phyloP scores from a whole-genome alignment of 2,888 invertebrate genomes.

The Sceliomorpha sp. region DNA sequence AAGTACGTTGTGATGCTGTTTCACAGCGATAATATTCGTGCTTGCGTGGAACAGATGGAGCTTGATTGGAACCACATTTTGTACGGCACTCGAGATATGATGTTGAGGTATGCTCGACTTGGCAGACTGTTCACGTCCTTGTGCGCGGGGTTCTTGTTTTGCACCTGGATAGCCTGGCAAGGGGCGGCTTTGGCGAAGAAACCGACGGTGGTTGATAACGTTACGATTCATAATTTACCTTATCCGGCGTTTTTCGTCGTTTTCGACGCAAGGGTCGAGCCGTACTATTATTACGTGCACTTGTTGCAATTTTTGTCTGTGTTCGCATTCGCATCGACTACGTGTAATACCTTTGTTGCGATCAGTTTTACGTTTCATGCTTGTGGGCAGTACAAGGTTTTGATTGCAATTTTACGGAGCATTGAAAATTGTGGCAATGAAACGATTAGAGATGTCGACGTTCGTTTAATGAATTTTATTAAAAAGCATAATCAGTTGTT shows the following conservation, averaged over 20 bases:
- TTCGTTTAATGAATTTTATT: too few species aligned
- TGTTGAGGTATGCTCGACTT: constrained; percentile 14
- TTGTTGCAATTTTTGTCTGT: constrained; percentile 7
- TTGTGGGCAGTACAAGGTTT: constrained; percentile 19
- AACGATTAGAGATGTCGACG: too few species aligned
- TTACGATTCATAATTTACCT: constrained; percentile 19
- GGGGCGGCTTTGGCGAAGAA: constrained; percentile 1
- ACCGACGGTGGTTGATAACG: too few species aligned
- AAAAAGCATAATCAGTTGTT: too few species aligned
- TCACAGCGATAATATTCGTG: too few species aligned
- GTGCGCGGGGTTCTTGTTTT: not conserved
- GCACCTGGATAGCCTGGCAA: constrained; percentile 13
- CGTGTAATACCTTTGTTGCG: constrained; percentile 12
- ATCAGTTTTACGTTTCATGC: constrained; percentile 10
- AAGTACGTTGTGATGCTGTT: too few species aligned
- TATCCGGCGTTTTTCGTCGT: constrained; percentile 8
- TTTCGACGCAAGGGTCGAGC: constrained; percentile 6
- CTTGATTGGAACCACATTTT: constrained; percentile 18
- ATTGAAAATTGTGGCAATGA: too few species aligned
- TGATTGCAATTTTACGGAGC: too few species aligned
- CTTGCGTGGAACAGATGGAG: constrained; percentile 28
- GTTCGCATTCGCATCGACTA: not conserved
- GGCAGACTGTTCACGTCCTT: constrained; percentile 4
- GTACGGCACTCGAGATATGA: not conserved
- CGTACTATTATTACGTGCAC: constrained; percentile 18